phyloP scores from a whole-genome alignment of 2,888 invertebrate genomes.

The Scotopteryx bipunctaria region DNA sequence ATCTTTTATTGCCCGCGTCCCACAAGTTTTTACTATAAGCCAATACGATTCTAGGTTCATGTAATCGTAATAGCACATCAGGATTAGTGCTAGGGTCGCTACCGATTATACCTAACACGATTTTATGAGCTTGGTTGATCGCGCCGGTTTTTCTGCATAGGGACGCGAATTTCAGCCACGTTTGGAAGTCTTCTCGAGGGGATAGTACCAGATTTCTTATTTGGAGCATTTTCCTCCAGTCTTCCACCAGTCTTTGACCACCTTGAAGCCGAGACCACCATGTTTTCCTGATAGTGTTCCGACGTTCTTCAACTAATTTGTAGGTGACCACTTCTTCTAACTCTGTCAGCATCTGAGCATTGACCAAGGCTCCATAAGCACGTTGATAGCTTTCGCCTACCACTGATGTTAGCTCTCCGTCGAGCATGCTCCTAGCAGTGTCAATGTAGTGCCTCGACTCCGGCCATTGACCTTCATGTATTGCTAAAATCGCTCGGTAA shows the following conservation, averaged over 20 bases:
- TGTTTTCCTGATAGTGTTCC: conserved; percentile 89
- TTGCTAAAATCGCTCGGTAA: conserved; percentile 95
- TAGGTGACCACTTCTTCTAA: conserved; percentile 99
- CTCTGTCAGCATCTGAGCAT: conserved; percentile 98
- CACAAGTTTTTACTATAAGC: conserved; percentile 98
- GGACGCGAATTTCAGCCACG: conserved; percentile 99
- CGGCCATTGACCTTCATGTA: conserved; percentile 90
- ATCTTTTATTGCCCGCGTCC: conserved; percentile 90
- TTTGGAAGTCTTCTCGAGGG: conserved; percentile 96
- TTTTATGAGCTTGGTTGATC: conserved; percentile 94
- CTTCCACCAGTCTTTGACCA: conserved; percentile 97
- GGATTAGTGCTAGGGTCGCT: conserved; percentile 90
- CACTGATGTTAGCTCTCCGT: conserved; percentile 97
- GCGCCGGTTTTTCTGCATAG: conserved; percentile 96
- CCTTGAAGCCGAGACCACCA: conserved; percentile 98
- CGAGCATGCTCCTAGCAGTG: conserved; percentile 94
- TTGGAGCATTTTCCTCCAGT: conserved; percentile 98
- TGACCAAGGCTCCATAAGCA: conserved; percentile 97
- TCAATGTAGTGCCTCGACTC: conserved; percentile 92
- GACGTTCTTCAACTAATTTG: conserved; percentile 96
- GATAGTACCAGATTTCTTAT: conserved; percentile 96
- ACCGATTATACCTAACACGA: conserved; percentile 92
- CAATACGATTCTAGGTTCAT: conserved; percentile 93
- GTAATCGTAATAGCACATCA: conserved; percentile 87
- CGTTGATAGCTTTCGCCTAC: conserved; percentile 97